A percentile compares a stretch with the other conserved stretches of the same genome.
Conservation (phyloP, 2,113 vertebrate species). For the Odobenus rosmarus region DNA sequence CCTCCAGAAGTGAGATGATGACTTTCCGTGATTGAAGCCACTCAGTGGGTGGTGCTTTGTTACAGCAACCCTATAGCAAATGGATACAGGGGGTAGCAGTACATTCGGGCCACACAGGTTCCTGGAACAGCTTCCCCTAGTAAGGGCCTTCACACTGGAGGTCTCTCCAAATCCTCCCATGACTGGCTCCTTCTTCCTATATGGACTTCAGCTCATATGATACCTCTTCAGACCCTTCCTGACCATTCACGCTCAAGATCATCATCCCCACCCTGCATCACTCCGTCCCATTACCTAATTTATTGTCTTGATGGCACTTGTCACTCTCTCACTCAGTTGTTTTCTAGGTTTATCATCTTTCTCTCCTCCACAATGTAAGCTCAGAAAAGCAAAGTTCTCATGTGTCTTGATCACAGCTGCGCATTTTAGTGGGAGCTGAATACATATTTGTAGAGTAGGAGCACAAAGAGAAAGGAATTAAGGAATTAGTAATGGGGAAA, state of each 20-base stretch:
- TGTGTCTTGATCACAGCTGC: not conserved
- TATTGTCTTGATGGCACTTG: not conserved
- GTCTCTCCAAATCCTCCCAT: fast-evolving
- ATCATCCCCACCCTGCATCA: not conserved
- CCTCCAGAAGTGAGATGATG: not conserved
- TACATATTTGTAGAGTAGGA: not conserved
- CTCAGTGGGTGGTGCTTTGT: not conserved
- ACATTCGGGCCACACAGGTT: no score
- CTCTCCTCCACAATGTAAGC: not conserved
- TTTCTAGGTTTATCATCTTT: not conserved
- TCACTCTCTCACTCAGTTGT: not conserved
- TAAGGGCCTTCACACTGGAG: not conserved
- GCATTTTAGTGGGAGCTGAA: not conserved
- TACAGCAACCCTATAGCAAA: not conserved
- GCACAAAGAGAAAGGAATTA: not conserved
- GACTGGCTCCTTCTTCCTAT: not conserved
- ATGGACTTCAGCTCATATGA: not conserved
- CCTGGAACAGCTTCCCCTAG: not conserved
- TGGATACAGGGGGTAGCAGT: fast-evolving
- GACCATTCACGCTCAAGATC: not conserved
- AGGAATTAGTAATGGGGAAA: not conserved
- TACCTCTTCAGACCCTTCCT: not conserved
- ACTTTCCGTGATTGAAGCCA: not conserved
- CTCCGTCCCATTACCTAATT: not conserved
- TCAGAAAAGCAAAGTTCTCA: not conserved